Evolutionary conservation across 1,140 invertebrate genomes (phyloP), one percentile per base, ranked within the genome.

Genomic region (Drosophila willistoni): DNA sequence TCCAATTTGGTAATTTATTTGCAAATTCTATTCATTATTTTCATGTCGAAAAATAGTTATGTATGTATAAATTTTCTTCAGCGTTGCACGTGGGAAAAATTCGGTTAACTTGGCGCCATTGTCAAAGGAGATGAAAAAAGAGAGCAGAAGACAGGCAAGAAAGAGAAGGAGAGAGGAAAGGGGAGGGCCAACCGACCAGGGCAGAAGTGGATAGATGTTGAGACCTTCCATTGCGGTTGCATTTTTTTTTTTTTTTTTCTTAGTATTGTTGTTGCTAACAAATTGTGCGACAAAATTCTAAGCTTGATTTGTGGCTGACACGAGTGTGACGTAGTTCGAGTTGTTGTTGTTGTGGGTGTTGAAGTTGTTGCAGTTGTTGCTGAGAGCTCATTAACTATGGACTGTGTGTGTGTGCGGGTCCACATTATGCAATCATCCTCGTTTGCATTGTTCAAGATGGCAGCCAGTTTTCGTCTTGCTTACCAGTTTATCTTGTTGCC

Each of bases 231-330:
- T 25, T 47, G 69, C 63, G 47, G 29, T 64, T 33, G 39, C 59
- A 42, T 61, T 3, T 10, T 10, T 36, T 36, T 67, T 51, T 60
- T 63, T 22, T 67, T 51, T 64, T 63, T 67, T 51, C 60, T 51
- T 25, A 17, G 36, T 63, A 22, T 47, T 77, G 73, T 47, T 77
- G 73, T 77, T 77, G 73, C 77, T 77, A 54, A 69, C 75, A 86
- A 82, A 86, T 79, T 82, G 83, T 86, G 83, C 76, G 75, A 86
- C 76, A 74, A 87, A 86, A 86, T 87, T 87, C 79, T 80, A 73
- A 80, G 72, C 69, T 57, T 87, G 83, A 86, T 87, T 86, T 81
- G 83, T 79, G 75, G 75, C 69, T 68, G 41, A 62, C 61, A 51
- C 17, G 34, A 64, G 17, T 65, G 62, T 42, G 56, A 54, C 63